Percentiles rank a stretch among this genome's conserved stretches.
Conservation (phyloP, 2,888 invertebrate species). For the Sinhomidia bicolor region DNA sequence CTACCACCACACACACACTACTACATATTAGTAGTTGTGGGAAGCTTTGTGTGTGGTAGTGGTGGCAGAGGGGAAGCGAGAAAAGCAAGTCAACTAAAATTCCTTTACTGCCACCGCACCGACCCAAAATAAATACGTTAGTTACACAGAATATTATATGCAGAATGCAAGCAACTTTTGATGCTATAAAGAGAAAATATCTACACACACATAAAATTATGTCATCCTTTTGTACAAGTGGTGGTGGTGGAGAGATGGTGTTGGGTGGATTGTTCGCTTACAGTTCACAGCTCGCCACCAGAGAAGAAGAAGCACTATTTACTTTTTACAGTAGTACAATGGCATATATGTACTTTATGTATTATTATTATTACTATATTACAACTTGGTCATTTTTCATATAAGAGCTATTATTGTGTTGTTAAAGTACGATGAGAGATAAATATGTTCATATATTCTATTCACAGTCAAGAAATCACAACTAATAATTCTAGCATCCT, state of each 20-base stretch:
- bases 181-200: neutral
- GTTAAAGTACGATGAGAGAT: neutral
- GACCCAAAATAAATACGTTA: conserved; percentile 61
- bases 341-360: no score
- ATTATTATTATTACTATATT: no score
- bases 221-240: no score
- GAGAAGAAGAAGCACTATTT: neutral
- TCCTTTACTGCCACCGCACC: conserved; percentile 48
- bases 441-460: neutral
- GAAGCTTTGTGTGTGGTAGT: no score
- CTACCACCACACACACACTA: no score
- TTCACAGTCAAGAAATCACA: conserved; percentile 60
- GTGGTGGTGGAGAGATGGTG: no score
- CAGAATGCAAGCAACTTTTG: neutral
- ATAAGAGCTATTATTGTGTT: neutral
- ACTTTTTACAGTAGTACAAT: conserved; percentile 3
- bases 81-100: conserved; percentile 54
- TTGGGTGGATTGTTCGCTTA: conserved; percentile 14
- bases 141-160: neutral
- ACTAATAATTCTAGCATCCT: conserved; percentile 67
- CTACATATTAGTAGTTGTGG: no score
- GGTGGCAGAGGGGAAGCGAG: neutral
- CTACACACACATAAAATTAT: neutral
- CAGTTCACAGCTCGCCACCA: conserved; percentile 6
- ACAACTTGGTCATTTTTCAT: neutral